These are phyloP conservation scores for Panthera uncia DNA, from an alignment of 2,113 vertebrate species.

Conservation along the genomic window DNA sequence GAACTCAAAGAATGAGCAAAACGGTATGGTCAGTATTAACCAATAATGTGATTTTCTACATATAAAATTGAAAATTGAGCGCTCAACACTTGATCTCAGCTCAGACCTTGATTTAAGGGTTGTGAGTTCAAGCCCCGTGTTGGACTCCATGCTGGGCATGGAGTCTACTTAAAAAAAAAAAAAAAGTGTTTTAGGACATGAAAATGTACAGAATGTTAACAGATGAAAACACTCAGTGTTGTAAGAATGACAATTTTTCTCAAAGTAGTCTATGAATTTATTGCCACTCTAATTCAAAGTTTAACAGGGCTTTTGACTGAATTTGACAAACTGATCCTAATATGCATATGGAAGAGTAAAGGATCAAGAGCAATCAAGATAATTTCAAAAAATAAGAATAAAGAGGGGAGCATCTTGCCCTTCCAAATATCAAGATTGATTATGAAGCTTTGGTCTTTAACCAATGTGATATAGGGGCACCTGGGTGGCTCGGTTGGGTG, in stretches of 20 bases:
- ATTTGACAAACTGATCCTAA: conserved; percentile 2
- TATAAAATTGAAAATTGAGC: neutral
- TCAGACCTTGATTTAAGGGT: too few relatives aligned
- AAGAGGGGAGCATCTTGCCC: neutral
- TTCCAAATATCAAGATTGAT: neutral
- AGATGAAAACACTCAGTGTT: neutral
- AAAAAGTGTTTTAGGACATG: neutral
- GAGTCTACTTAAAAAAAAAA: too few relatives aligned
- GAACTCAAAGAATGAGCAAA: neutral
- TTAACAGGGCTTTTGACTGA: neutral
- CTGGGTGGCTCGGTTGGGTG: too few relatives aligned
- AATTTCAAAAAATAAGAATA: conserved; percentile 11
- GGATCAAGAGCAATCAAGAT: neutral
- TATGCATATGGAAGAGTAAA: neutral
- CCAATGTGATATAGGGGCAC: neutral
- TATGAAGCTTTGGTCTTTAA: neutral
- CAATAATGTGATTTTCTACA: neutral
- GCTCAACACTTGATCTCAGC: too few relatives aligned
- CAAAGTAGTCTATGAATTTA: neutral
- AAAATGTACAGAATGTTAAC: neutral
- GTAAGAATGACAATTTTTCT: neutral
- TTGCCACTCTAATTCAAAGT: neutral
- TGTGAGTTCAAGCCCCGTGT: too few relatives aligned
- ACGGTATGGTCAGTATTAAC: neutral
- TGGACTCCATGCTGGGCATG: too few relatives aligned